These are phyloP conservation scores for Opisthograptis luteolata DNA, from an alignment of 2,888 invertebrate genomes.

Conservation along the genomic window DNA sequence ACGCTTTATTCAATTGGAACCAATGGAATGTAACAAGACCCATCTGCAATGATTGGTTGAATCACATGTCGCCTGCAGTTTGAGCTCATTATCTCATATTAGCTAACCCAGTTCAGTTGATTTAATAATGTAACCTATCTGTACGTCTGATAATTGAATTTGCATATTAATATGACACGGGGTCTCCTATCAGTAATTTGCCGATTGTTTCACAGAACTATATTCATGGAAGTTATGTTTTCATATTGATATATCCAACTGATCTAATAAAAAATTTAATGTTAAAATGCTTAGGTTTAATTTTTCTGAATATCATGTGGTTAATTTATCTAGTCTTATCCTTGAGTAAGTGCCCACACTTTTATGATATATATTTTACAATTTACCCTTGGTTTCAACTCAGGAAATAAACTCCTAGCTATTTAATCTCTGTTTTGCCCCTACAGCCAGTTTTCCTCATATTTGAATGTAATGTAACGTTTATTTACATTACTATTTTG, in stretches of 20 bases:
- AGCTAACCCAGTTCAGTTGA: slow-evolving; percentile 34
- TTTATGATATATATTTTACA: too few relatives aligned
- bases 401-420: too few relatives aligned
- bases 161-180: too few relatives aligned
- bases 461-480: too few relatives aligned
- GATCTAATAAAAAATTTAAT: neutral
- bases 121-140: slow-evolving; percentile 19
- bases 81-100: slow-evolving; percentile 53
- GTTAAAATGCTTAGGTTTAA: too few relatives aligned
- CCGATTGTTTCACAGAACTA: neutral
- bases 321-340: too few relatives aligned
- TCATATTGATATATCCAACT: neutral
- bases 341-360: too few relatives aligned
- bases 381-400: too few relatives aligned
- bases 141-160: slow-evolving; percentile 12
- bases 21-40: slow-evolving; percentile 62
- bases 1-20: slow-evolving; percentile 67
- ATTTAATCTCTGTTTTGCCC: too few relatives aligned
- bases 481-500: too few relatives aligned
- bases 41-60: slow-evolving; percentile 68
- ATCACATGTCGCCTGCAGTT: slow-evolving; percentile 53
- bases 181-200: slow-evolving; percentile 9
- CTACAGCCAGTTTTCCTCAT: too few relatives aligned
- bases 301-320: too few relatives aligned
- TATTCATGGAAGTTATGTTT: slow-evolving; percentile 6